Base-by-base conservation (phyloP, 1,140 invertebrate genomes). In the Potamilus streckersoni region DNA sequence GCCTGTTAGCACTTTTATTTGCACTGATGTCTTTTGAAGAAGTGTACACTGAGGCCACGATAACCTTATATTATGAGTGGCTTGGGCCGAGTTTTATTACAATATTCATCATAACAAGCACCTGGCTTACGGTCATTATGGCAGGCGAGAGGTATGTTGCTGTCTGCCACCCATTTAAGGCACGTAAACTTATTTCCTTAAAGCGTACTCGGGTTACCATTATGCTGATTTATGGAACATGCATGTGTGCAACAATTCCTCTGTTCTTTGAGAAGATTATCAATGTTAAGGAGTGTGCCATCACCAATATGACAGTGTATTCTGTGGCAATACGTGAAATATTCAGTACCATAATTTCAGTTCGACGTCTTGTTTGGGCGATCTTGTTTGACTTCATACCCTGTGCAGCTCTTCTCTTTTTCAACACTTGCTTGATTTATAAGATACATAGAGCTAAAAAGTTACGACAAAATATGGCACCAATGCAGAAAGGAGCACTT, bases 51-150 rank as follows among this genome's bases (percentile, higher is more conserved):
- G 76, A 76, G 6, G 70, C 74, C 1, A 78, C 79, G 49, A 58
- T 64, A 23, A 61, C 82, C 16, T 13, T 86, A 31, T 88, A 85
- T 74, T 84, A 82, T 67, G 60, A 84, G 56, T 84, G 82, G 73
- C 63, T 88, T 6, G 80, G 84, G 64, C 74, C 76, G 31, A 82
- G 85, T n/a, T 74, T 86, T 57, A 88, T 89, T 62, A 89, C 86
- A 19, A 79, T 84, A 38, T 88, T 89, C 79, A 89, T 89, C 69
- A 80, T 88, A 19, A 84, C 82, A 60, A 87, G 85, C 76, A 88
- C 88, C 14, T 86, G 85, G 86, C 79, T 89, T 20, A 89, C 85
- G 58, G 88, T 89, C 23, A 82, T 85, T 31, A 88, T 89, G 88
- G 88, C 88, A 11, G 87, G 82, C 0, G 85, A 86, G 63, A 75